A percentile compares a stretch with the other conserved stretches of the same genome.
phyloP scores from a whole-genome alignment of 1,140 invertebrate species.

The Theocolax elegans region DNA sequence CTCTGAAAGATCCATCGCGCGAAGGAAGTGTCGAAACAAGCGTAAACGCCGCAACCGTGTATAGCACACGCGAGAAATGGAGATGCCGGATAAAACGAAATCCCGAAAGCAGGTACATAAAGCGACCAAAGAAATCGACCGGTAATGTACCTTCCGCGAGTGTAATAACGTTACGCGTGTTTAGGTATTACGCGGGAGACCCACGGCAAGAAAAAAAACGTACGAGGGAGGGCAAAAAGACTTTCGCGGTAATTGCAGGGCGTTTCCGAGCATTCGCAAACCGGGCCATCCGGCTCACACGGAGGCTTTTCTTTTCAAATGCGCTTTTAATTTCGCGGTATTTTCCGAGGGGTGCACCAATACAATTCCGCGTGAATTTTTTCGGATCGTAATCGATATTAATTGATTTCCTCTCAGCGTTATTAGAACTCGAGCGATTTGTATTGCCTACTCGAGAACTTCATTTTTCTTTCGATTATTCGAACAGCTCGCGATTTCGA shows the following conservation, averaged over 20 bases:
- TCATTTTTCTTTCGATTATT: no score
- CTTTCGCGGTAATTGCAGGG: not conserved
- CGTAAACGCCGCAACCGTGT: not conserved
- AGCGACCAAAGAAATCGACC: not conserved
- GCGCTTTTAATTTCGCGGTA: no score
- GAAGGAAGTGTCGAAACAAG: slow-evolving; percentile 48
- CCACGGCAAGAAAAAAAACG: not conserved
- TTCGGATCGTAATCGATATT: slow-evolving; percentile 45
- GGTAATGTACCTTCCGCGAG: slow-evolving; percentile 5
- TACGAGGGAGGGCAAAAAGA: not conserved
- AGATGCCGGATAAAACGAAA: not conserved
- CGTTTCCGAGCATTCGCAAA: not conserved
- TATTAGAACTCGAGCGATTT: slow-evolving; percentile 40
- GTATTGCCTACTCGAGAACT: slow-evolving; percentile 10
- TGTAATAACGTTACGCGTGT: slow-evolving; percentile 30
- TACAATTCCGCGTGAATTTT: no score
- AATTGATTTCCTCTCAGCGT: slow-evolving; percentile 39
- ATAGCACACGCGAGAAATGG: not conserved
- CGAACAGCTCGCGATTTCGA: no score
- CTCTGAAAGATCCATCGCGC: not conserved
- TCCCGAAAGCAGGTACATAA: not conserved
- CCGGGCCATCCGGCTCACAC: not conserved
- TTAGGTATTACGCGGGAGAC: not conserved
- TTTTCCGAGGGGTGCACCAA: no score
- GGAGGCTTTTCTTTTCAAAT: not conserved